phyloP scores from a whole-genome alignment of 2,797 vertebrate species.

The Typhlichthys subterraneus region DNA sequence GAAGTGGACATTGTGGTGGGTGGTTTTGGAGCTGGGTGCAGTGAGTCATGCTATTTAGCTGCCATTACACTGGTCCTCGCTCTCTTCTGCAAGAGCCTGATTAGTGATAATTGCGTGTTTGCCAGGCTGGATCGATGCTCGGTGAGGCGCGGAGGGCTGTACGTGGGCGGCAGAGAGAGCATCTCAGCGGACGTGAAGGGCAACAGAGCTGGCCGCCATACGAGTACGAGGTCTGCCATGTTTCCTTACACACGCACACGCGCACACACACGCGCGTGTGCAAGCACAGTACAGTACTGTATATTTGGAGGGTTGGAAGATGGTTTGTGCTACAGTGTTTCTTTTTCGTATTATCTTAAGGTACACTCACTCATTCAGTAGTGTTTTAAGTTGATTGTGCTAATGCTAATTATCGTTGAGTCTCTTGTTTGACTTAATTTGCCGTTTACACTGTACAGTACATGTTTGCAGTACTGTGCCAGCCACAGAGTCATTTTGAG shows the following conservation, averaged over 20 bases:
- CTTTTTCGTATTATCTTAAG: no score
- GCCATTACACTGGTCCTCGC: conserved; percentile 43
- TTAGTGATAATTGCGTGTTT: conserved; percentile 41
- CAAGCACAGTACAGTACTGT: background rate
- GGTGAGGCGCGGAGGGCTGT: conserved; percentile 29
- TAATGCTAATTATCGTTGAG: no score
- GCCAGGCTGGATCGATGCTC: conserved; percentile 40
- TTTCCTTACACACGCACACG: background rate
- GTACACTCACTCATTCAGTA: no score
- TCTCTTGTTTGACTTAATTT: no score
- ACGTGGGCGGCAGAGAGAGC: conserved; percentile 42
- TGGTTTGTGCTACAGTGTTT: no score
- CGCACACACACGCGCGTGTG: background rate
- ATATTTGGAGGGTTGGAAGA: background rate
- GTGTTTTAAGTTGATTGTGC: no score
- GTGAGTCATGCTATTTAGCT: conserved; percentile 52
- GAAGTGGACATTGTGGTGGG: conserved; percentile 22
- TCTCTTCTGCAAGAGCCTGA: conserved; percentile 44
- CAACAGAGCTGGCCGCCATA: conserved; percentile 12
- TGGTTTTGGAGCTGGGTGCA: conserved; percentile 23
- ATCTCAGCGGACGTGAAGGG: conserved; percentile 20
- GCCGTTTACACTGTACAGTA: no score
- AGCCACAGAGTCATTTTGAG: background rate
- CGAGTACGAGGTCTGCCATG: conserved; percentile 4
- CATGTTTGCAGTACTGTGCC: no score